These are phyloP conservation scores for Osedax frankpressi DNA, from an alignment of 2,888 invertebrate species.

Conservation along the genomic window DNA sequence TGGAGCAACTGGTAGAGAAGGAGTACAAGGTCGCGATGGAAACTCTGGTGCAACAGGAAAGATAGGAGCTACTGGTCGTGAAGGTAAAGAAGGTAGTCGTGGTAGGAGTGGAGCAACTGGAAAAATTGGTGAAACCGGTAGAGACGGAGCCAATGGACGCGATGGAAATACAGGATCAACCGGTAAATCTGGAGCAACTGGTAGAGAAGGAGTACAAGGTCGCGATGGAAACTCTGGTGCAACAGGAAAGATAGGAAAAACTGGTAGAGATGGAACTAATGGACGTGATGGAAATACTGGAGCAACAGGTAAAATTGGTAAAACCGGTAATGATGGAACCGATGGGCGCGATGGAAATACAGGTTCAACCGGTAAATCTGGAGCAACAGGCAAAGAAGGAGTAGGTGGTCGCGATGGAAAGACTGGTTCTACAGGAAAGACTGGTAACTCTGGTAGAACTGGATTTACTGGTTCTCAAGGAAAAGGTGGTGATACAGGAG, in stretches of 20 bases:
- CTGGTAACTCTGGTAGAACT: background rate
- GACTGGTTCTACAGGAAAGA: background rate
- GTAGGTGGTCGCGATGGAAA: background rate
- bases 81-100: constrained; percentile 18
- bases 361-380: background rate
- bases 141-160: constrained; percentile 16
- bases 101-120: constrained; percentile 21
- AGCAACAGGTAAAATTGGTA: constrained; percentile 19
- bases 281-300: constrained; percentile 23
- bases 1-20: constrained; percentile 20
- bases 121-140: constrained; percentile 19
- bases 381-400: background rate
- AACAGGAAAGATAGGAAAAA: background rate
- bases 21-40: constrained; percentile 21
- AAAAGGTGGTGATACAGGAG: background rate
- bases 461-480: constrained; percentile 5
- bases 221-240: background rate
- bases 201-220: constrained; percentile 6
- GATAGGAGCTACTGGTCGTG: constrained; percentile 16
- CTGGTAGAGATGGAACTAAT: constrained; percentile 17
- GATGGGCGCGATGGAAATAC: background rate
- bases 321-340: constrained; percentile 20
- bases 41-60: constrained; percentile 7
- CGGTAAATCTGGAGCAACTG: background rate
- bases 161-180: constrained; percentile 20